These are phyloP conservation scores for Gyps fulvus DNA, from an alignment of 2,113 vertebrate species.

Conservation along the genomic window DNA sequence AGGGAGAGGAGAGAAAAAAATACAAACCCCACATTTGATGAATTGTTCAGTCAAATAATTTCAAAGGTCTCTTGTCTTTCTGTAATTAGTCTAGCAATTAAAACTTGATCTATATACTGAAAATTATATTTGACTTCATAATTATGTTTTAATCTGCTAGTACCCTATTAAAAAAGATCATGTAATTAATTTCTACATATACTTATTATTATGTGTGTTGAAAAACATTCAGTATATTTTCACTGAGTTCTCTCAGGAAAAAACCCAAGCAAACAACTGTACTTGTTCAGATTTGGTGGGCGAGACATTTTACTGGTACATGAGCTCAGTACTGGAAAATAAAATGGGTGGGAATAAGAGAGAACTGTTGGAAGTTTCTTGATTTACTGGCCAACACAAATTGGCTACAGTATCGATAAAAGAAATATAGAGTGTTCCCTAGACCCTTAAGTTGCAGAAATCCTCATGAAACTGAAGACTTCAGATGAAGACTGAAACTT, in stretches of 20 bases:
- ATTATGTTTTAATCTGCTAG: conserved; percentile 18
- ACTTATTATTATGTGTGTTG: background rate
- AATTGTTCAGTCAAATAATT: conserved; percentile 57
- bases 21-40: conserved; percentile 1
- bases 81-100: conserved; percentile 63
- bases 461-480: background rate
- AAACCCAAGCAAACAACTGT: background rate
- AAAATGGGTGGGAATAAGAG: background rate
- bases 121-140: conserved; percentile 45
- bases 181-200: conserved; percentile 24
- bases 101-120: conserved; percentile 55
- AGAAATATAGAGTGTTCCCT: background rate
- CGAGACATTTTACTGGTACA: fast-evolving
- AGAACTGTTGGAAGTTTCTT: background rate
- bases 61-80: conserved; percentile 55
- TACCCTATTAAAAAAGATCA: conserved; percentile 15
- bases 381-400: background rate
- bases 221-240: background rate
- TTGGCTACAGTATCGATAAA: background rate
- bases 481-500: background rate
- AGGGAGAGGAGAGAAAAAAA: background rate
- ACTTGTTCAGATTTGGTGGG: background rate
- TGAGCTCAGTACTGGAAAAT: background rate
- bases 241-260: background rate
- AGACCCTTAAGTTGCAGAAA: background rate